Base-by-base conservation (phyloP, 1,140 invertebrate genomes). In the Zelostemma sp. region DNA sequence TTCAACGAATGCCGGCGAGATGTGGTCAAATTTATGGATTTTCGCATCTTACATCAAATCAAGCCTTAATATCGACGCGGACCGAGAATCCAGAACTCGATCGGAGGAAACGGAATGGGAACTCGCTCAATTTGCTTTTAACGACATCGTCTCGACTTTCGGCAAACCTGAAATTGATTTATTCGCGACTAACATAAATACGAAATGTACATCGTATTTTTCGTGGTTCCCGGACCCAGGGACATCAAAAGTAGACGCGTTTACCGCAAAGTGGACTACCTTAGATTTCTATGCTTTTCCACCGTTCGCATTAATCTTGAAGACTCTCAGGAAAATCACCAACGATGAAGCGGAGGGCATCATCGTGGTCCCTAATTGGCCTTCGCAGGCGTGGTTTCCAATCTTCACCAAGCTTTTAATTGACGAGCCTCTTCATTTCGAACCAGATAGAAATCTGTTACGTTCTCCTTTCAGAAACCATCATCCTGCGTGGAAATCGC, bases 301-400 rank as follows among this genome's bases (percentile, higher is more conserved):
- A 28, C 57, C 56, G 38, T 67, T 67, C 25, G n/a, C 64, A 9
- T 43, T 67, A 8, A 19, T 61, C n/a, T 6, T 67, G 1, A 54
- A 38, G 48, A 50, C 35, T 0, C 19, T 55, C 16, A 47, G 46
- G 31, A 61, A 67, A 49, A 60, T 67, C 14, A 48, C 25, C 1
- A 38, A 15, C 9, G 64, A 61, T 35, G 6, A 46, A 47, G 60
- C 50, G 19, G 31, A 33, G 15, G 62, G 54, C 16, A 28, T 58
- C n/a, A 6, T 64, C 3, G 21, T 65, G 1, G 49, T 58, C 1
- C 54, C 54, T 1, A 12, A 19, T 12, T 65, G 62, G 54, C 33
- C 33, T 8, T 15, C 53, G 9, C 46, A 66, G 25, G n/a, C 38
- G 1, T 66, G 49, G 63, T 66, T 38, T 35, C 63, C 56, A 1